Conservation (phyloP, 2,797 vertebrate genomes). For the Yasuhikotakia modesta region DNA sequence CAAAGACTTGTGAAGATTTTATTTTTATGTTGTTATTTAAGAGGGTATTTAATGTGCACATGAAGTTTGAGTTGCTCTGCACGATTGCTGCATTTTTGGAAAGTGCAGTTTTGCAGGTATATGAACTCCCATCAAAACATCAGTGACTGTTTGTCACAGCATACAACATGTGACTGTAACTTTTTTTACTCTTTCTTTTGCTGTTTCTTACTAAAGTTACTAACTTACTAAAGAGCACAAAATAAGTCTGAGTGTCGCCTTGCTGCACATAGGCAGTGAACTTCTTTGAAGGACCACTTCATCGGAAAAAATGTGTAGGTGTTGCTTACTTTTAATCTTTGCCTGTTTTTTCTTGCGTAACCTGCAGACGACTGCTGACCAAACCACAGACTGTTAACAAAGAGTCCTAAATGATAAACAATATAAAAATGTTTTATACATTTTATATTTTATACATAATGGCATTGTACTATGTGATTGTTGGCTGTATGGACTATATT, state of each 20-base stretch:
- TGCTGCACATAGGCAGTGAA: conserved; percentile 59
- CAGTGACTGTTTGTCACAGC: conserved; percentile 45
- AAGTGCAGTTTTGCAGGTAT: conserved; percentile 31
- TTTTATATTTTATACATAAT: background rate
- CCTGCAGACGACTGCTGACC: conserved; percentile 56
- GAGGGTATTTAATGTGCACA: background rate
- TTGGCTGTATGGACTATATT: background rate
- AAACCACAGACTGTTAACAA: conserved; percentile 47
- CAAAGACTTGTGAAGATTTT: background rate
- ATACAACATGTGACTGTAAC: background rate
- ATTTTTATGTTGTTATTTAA: background rate
- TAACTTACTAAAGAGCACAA: conserved; percentile 62
- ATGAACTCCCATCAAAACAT: conserved; percentile 67
- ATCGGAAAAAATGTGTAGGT: conserved; percentile 75
- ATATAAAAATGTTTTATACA: too few relatives aligned
- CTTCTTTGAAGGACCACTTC: conserved; percentile 74
- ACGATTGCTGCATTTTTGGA: background rate
- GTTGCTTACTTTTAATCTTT: conserved; percentile 63
- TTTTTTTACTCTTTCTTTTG: conserved; percentile 12
- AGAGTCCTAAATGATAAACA: background rate
- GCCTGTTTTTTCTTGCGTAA: conserved; percentile 62
- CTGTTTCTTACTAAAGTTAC: conserved; percentile 45
- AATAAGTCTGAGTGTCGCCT: conserved; percentile 62
- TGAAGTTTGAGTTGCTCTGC: background rate
- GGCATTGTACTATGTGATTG: background rate